Base-by-base conservation (phyloP, 2,888 invertebrate genomes). In the Amphipoea lucens region DNA sequence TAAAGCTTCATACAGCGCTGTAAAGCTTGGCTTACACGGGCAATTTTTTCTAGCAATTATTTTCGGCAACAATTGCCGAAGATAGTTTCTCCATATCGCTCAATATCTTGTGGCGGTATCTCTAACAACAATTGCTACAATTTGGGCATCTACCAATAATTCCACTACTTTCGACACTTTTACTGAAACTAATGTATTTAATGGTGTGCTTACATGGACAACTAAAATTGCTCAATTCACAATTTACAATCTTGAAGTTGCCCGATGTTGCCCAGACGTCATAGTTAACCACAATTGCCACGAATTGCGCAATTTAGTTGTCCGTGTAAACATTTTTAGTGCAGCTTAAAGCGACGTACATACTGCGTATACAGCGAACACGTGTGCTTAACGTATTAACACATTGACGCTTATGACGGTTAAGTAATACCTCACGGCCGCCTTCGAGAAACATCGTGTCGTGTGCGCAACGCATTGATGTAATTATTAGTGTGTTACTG, bases 351-450 rank as follows among this genome's bases (percentile, higher is more conserved):
- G 23, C 51, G 48, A 29, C 23, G 42, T 54, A 66, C 42, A 14
- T 29, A 60, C 74, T 71, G 57, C 72, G 54, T 75, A 57, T 23
- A 65, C 36, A 75, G 20, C 67, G 9, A 72, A 76, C 74, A 82
- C 78, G 82, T 84, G 78, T 89, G 83, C 74, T 74, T 71, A 85
- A 82, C 80, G 57, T 83, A 82, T 90, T 90, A 90, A 85, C 90
- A 84, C 84, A 77, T 84, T 83, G 83, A 76, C 79, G 84, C 84
- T 87, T 87, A 87, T 76, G 85, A 86, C 86, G 75, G 88, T 90
- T 90, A 89, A 91, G 88, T 90, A 89, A 90, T 88, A 88, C 89
- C 90, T 90, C 91, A 90, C 90, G 90, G 84, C 73, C 80, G 77
- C n/a, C 57, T 76, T 76, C 62, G 67, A 89, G 85, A 85, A 80